A percentile compares a stretch with the other conserved stretches of the same genome.
phyloP scores from a whole-genome alignment of 1,140 invertebrate genomes.

The Plutomurus gul region DNA sequence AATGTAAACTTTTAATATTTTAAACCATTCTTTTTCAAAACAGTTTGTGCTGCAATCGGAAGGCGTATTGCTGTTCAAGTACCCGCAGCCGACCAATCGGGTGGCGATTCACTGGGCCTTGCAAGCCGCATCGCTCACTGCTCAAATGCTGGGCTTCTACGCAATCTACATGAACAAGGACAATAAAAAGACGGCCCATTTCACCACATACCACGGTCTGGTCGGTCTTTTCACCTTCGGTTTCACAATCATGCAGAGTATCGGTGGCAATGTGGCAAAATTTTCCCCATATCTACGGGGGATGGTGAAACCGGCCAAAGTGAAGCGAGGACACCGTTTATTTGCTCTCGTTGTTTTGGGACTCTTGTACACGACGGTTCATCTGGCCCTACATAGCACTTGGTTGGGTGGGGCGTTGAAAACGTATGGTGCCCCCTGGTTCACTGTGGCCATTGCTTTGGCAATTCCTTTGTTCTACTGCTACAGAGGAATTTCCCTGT shows the following conservation, averaged over 20 bases:
- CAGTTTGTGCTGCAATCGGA: slow-evolving; percentile 21
- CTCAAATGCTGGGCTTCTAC: slow-evolving; percentile 1
- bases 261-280: slow-evolving; percentile 35
- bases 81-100: background rate
- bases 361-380: background rate
- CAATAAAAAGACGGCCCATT: background rate
- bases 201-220: slow-evolving; percentile 1
- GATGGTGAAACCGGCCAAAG: background rate
- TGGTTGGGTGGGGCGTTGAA: background rate
- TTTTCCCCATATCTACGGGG: background rate
- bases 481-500: background rate
- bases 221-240: background rate
- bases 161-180: slow-evolving; percentile 38
- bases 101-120: slow-evolving; percentile 30
- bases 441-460: background rate
- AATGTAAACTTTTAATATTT: background rate
- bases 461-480: background rate
- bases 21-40: background rate
- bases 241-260: background rate
- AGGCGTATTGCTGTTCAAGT: background rate
- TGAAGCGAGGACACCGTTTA: background rate
- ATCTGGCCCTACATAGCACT: background rate
- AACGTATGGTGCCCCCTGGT: background rate
- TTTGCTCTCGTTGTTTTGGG: background rate
- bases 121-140: background rate